These are phyloP conservation scores for Drosophila littoralis DNA, from an alignment of 1,140 invertebrate genomes.

Conservation along the genomic window DNA sequence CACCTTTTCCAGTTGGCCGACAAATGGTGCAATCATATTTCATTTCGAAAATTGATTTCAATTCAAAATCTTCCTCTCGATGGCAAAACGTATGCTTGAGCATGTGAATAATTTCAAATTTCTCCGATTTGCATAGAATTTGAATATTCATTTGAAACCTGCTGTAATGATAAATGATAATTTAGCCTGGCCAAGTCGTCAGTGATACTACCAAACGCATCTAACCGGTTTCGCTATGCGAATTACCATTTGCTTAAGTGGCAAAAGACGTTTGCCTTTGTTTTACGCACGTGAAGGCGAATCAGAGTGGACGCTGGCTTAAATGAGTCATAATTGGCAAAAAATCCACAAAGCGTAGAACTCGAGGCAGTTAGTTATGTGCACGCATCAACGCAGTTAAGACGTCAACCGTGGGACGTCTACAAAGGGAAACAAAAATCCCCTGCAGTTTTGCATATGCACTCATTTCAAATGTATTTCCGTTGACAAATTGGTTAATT, in stretches of 20 bases:
- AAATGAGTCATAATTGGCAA: constrained; percentile 38
- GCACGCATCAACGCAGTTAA: constrained; percentile 43
- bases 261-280: constrained; percentile 9
- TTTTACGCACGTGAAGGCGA: constrained; percentile 29
- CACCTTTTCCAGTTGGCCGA: too few relatives aligned
- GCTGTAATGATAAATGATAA: constrained; percentile 8
- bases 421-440: constrained; percentile 40
- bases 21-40: not conserved
- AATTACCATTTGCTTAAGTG: constrained; percentile 4
- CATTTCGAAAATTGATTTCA: not conserved
- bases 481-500: constrained; percentile 39
- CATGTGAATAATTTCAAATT: constrained; percentile 9
- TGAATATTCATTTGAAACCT: not conserved
- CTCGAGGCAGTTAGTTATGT: constrained; percentile 20
- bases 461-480: constrained; percentile 50
- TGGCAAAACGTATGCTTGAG: not conserved
- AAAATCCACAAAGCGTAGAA: constrained; percentile 27
- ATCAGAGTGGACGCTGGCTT: not conserved
- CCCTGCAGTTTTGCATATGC: constrained; percentile 41
- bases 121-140: constrained; percentile 40
- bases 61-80: constrained; percentile 6
- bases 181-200: constrained; percentile 16
- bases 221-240: constrained; percentile 56
- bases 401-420: constrained; percentile 14
- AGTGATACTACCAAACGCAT: constrained; percentile 22